phyloP scores from a whole-genome alignment of 1,140 invertebrate species.

The Psilanteris sp. region DNA sequence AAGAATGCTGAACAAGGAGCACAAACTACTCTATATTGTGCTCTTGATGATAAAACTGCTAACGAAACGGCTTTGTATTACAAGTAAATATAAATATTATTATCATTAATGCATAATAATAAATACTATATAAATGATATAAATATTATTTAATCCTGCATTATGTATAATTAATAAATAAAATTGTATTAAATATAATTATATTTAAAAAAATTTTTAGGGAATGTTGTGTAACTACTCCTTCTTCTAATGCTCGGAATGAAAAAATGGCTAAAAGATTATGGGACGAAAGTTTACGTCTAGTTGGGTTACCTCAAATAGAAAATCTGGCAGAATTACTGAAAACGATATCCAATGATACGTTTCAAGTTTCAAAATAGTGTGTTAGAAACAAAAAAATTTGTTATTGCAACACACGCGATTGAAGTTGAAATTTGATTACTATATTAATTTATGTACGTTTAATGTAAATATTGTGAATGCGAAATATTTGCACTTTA shows the following conservation, averaged over 20 bases:
- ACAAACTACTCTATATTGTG: conserved; percentile 89
- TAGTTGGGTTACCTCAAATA: conserved; percentile 78
- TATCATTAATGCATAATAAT: neutral
- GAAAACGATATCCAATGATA: conserved; percentile 34
- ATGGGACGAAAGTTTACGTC: conserved; percentile 86
- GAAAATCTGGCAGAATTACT: conserved; percentile 65
- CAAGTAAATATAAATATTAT: conserved; percentile 74
- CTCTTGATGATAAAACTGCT: conserved; percentile 85
- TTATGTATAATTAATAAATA: too few relatives aligned
- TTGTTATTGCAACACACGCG: too few relatives aligned
- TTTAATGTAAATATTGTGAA: too few relatives aligned
- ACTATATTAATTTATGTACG: too few relatives aligned
- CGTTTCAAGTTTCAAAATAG: conserved; percentile 14
- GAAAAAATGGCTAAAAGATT: conserved; percentile 82
- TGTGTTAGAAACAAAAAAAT: conserved; percentile 7
- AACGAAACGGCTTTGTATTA: conserved; percentile 84
- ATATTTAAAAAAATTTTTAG: conserved; percentile 78
- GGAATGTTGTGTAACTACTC: conserved; percentile 80
- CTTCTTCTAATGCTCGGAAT: conserved; percentile 78
- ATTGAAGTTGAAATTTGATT: too few relatives aligned
- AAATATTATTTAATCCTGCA: too few relatives aligned
- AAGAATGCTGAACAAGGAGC: conserved; percentile 86
- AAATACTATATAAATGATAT: too few relatives aligned
- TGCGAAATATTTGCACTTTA: too few relatives aligned
- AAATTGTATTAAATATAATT: too few relatives aligned